These are phyloP conservation scores for Leucoraja erinaceus DNA, from an alignment of 2,113 vertebrate genomes.

Conservation along the genomic window DNA sequence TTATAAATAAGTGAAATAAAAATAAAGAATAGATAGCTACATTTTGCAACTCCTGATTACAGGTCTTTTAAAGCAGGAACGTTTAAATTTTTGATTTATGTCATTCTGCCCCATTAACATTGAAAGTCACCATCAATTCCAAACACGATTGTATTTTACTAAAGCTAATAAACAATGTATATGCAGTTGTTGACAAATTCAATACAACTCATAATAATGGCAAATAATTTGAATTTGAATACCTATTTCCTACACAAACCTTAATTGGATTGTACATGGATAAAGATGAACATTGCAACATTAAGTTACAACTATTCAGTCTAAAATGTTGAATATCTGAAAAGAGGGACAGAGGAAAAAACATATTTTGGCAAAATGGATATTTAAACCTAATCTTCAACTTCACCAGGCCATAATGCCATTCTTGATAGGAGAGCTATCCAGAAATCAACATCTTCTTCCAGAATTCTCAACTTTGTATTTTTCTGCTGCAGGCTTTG, in stretches of 20 bases:
- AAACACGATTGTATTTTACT: background rate
- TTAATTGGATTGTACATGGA: background rate
- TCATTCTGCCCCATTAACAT: background rate
- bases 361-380: background rate
- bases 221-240: background rate
- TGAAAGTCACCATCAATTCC: background rate
- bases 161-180: background rate
- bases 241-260: background rate
- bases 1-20: background rate
- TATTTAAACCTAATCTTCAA: background rate
- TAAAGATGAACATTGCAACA: background rate
- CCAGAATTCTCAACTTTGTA: background rate
- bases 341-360: background rate
- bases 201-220: background rate
- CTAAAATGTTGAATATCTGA: background rate
- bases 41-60: background rate
- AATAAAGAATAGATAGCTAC: background rate
- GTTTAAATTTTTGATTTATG: background rate
- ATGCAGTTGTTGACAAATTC: background rate
- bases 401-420: too few species aligned
- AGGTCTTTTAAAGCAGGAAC: background rate
- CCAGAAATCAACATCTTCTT: background rate
- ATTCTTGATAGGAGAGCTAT: background rate
- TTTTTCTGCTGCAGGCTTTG: background rate
- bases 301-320: background rate